Percentiles rank a stretch among this genome's conserved stretches.
Evolutionary conservation across 2,888 invertebrate species (phyloP).

Genomic region (Erebia ligea): DNA sequence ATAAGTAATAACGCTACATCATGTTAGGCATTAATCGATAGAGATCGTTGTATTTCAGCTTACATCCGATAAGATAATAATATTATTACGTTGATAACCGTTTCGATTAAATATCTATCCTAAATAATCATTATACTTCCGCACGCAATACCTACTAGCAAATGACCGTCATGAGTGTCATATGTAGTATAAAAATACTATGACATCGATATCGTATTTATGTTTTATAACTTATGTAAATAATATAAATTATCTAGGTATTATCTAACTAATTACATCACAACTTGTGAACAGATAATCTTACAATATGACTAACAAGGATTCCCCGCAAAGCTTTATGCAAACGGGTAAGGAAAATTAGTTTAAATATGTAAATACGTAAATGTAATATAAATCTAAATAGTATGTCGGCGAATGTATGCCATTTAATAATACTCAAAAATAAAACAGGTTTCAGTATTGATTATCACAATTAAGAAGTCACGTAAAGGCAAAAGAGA

Average conservation of each 20-base stretch:
- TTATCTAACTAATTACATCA: not conserved
- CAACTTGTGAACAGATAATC: not conserved
- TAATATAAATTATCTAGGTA: not conserved
- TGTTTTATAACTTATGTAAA: not conserved
- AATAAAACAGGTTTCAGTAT: too few species aligned
- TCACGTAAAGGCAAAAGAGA: too few species aligned
- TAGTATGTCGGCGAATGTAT: too few species aligned
- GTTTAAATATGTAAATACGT: not conserved
- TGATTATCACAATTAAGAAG: too few species aligned
- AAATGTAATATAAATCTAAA: too few species aligned
- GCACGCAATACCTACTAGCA: too few species aligned
- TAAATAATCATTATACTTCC: too few species aligned
- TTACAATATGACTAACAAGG: not conserved
- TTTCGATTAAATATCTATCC: constrained; percentile 8
- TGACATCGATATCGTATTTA: not conserved
- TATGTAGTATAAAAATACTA: too few species aligned
- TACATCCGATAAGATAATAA: constrained; percentile 17
- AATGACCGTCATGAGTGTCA: too few species aligned
- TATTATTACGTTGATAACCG: not conserved
- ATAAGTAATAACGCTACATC: not conserved
- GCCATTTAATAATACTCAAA: too few species aligned
- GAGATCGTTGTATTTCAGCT: not conserved
- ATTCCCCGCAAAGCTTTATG: not conserved
- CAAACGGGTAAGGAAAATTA: not conserved
- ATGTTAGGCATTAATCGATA: not conserved